Conservation (phyloP, 2,113 vertebrate species). For the Eidolon helvum region DNA sequence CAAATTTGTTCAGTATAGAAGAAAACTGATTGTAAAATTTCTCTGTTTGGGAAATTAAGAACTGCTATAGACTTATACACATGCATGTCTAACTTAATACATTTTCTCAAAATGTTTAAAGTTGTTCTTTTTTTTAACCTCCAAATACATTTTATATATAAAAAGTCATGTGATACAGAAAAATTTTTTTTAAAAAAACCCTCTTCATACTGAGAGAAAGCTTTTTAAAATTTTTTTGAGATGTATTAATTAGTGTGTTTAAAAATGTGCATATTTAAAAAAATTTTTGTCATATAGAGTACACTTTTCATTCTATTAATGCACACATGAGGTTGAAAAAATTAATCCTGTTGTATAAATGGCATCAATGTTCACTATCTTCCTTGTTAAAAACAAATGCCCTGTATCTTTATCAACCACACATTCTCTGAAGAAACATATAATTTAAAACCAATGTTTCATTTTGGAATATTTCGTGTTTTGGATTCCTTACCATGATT, state of each 20-base stretch:
- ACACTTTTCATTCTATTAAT: not conserved
- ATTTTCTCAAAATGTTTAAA: not conserved
- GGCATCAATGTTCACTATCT: not conserved
- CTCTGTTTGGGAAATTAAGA: not conserved
- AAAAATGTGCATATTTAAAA: not conserved
- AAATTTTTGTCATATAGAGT: not conserved
- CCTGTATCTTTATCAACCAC: not conserved
- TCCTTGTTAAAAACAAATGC: not conserved
- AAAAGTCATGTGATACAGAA: not conserved
- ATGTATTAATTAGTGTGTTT: not conserved
- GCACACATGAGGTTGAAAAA: not conserved
- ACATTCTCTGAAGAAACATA: not conserved
- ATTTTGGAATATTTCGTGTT: conserved; percentile 30
- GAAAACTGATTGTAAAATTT: not conserved
- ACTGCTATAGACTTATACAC: not conserved
- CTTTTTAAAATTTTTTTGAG: not conserved
- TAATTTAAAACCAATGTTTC: not conserved
- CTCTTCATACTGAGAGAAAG: not conserved
- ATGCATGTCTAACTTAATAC: not conserved
- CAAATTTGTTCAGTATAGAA: not conserved
- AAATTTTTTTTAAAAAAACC: not conserved
- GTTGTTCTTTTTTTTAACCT: not conserved
- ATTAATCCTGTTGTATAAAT: not conserved
- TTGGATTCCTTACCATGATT: conserved; percentile 37
- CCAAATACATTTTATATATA: not conserved